Base-by-base conservation (phyloP, 2,797 vertebrate genomes). In the Synanceia verrucosa region DNA sequence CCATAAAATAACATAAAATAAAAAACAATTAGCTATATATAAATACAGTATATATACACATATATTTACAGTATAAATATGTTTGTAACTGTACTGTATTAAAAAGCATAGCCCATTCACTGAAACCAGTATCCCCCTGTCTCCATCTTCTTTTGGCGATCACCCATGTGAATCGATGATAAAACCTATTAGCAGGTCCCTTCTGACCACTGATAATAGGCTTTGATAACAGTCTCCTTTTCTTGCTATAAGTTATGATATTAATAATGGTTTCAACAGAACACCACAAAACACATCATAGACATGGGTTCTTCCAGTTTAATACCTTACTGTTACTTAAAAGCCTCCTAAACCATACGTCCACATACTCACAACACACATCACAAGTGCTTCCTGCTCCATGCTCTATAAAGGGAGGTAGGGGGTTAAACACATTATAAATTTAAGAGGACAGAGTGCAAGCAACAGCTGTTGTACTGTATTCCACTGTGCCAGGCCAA, bases 401-500 rank as follows among this genome's bases (percentile, higher is more conserved):
- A 44, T 82, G 66, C 75, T 83, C 64, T 72, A 52, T 72, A 84
- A 44, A 46, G 13, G 47, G 36, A 65, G 44, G 36, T 11, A 23
- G 44, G 37, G 71, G 41, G 41, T 79, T 69, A 55, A 69, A 83
- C 44, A 51, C 85, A 89, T 89, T 82, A 89, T 81, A 89, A 80
- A 92, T 90, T 90, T 79, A 91, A 84, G 76, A 89, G 70, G 52
- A 88, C 66, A 86, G 86, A 92, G 82, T 88, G 84, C 84, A 87
- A 79, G 55, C 83, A 87, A 76, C 76, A 88, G 83, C 78, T 81
- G 80, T 68, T 67, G 64, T 48, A 84, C 81, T 85, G 79, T 78
- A 83, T 82, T 78, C 56, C 70, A 75, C 78, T 79, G 70, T 69
- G 61, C 31, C 46, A 21, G 56, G 24, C 50, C 52, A 55, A 26